phyloP scores from a whole-genome alignment of 2,797 vertebrate genomes.

The Artibeus jamaicensis region DNA sequence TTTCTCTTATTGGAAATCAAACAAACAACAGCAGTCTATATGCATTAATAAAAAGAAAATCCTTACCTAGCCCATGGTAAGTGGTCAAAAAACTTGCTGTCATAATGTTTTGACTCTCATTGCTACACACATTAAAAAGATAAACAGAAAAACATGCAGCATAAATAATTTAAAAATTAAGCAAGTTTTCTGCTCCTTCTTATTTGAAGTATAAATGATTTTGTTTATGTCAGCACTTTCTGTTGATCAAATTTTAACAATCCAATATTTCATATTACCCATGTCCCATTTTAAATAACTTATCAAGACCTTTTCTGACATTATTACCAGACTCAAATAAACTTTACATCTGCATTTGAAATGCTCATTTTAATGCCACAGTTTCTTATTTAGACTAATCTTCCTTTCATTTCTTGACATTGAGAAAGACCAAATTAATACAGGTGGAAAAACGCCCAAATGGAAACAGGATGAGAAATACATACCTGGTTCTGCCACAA shows the following conservation, averaged over 20 bases:
- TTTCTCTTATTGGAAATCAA: background rate
- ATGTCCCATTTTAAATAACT: constrained; percentile 71
- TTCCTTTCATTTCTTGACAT: constrained; percentile 52
- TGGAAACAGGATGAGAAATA: constrained; percentile 51
- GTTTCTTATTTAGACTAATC: constrained; percentile 52
- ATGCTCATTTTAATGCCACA: constrained; percentile 49
- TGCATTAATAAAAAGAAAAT: background rate
- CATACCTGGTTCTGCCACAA: constrained; percentile 39
- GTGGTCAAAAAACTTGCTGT: background rate
- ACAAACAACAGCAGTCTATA: background rate
- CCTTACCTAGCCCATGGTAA: background rate
- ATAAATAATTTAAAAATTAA: background rate
- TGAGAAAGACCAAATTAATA: constrained; percentile 60
- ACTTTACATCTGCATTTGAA: constrained; percentile 54
- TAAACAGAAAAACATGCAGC: background rate
- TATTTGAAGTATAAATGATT: background rate
- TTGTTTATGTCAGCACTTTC: constrained; percentile 37
- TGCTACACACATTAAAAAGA: background rate
- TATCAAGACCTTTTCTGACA: constrained; percentile 69
- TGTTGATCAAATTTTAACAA: constrained; percentile 67
- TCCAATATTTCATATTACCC: constrained; percentile 69
- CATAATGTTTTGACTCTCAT: background rate
- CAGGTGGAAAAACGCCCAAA: constrained; percentile 19
- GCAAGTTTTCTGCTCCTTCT: background rate
- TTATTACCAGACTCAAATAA: constrained; percentile 63